phyloP scores from a whole-genome alignment of 2,113 vertebrate genomes.

The Hippocampus comes region DNA sequence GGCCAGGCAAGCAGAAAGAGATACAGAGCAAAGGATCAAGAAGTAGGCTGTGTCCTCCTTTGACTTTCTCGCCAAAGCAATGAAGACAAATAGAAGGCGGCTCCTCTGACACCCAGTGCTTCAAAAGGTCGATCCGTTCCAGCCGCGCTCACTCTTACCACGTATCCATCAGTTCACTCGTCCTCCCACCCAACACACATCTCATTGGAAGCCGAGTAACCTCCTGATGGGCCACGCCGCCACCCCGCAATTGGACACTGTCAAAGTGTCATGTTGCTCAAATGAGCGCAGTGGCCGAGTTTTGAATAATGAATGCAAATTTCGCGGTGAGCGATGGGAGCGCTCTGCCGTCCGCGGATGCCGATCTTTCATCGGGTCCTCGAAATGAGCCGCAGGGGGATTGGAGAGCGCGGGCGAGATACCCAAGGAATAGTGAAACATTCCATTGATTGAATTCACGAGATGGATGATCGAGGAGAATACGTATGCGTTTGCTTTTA shows the following conservation, averaged over 20 bases:
- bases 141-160: conserved; percentile 20
- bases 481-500: background rate
- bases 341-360: conserved; percentile 17
- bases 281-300: conserved; percentile 35
- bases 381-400: conserved; percentile 6
- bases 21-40: conserved; percentile 1
- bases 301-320: conserved; percentile 41
- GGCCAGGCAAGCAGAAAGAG: background rate
- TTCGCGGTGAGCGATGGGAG: conserved; percentile 21
- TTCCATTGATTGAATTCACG: background rate
- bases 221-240: conserved; percentile 23
- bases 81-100: conserved; percentile 45
- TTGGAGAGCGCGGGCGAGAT: background rate
- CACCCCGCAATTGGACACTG: conserved; percentile 23
- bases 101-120: conserved; percentile 38
- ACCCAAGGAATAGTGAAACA: conserved; percentile 12
- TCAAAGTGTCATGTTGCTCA: conserved; percentile 41
- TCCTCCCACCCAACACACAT: conserved; percentile 26
- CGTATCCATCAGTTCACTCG: conserved; percentile 23
- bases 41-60: conserved; percentile 27
- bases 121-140: conserved; percentile 56
- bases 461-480: conserved; percentile 1
- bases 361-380: conserved; percentile 13
- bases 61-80: conserved; percentile 38
- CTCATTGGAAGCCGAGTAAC: conserved; percentile 45